Evolutionary conservation across 2,797 vertebrate species (phyloP).

Genomic region (Sylvia borin): DNA sequence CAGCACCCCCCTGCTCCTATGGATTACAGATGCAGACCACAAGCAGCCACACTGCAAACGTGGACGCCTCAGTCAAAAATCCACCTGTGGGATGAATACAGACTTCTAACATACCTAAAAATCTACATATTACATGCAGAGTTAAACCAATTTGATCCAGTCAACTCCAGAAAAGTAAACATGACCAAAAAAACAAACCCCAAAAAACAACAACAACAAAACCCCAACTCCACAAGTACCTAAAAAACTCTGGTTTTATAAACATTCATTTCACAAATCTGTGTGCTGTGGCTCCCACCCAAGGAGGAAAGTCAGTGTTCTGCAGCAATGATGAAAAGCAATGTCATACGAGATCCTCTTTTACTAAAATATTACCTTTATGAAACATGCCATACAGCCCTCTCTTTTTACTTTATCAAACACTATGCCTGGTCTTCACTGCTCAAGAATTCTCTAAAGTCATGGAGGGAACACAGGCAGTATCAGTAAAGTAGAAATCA

Average conservation of each 20-base stretch:
- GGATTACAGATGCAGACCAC: background rate
- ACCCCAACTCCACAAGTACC: background rate
- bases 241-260: background rate
- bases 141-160: background rate
- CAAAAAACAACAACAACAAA: background rate
- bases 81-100: background rate
- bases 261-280: background rate
- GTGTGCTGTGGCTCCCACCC: background rate
- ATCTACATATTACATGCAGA: background rate
- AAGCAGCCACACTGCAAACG: background rate
- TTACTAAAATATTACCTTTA: background rate
- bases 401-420: background rate
- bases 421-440: background rate
- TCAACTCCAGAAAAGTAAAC: background rate
- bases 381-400: background rate
- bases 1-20: background rate
- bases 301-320: background rate
- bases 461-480: background rate
- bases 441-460: background rate
- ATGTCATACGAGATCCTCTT: background rate
- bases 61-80: background rate
- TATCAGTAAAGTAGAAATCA: background rate
- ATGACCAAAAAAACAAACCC: background rate
- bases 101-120: background rate
- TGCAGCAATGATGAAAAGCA: background rate